Evolutionary conservation across 64 coral and sea anemone genomes (phyloP), one percentile per base, ranked within the genome.

Genomic region (Actinia equina): DNA sequence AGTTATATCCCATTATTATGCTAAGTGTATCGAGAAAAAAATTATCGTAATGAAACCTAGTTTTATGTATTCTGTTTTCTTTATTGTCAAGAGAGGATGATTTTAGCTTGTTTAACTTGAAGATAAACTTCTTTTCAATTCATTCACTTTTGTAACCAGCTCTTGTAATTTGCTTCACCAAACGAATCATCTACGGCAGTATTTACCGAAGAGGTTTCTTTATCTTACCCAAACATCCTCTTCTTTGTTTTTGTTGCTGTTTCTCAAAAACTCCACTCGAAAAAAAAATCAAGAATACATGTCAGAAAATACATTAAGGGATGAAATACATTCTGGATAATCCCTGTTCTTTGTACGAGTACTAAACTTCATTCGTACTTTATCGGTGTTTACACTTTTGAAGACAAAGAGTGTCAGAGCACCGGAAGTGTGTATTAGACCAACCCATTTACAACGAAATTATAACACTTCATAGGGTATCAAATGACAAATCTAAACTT

Each of bases 391-490:
- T 74, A 74, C 69, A 74, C 25, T 9, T 74, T 74, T 41, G 69
- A 74, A 74, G 27, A 74, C 69, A 74, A 27, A 74, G 25, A 74
- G 26, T 81, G 78, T 49, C 78, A 81, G 10, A 20, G 1, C 16
- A n/a, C 78, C 78, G 78, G 78, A 81, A 52, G 78, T 81, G 78
- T 81, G 78, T 81, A 22, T 81, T n/a, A 81, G 78, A 81, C 78
- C 78, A 81, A 51, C 78, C 78, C 78, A 49, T 81, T 81, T 81
- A 81, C n/a, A 9, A 23, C 42, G 44, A 44, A 44, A 45, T 81
- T 7, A 81, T 52, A 19, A 7, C 43, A 12, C 4, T 81, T 81
- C 78, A 45, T 17, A 81, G 76, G 76, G 78, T 52, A 49, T 81
- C 78, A 52, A n/a, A 81, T 81, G 78, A 81, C 78, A 52, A 52